A percentile compares a stretch with the other conserved stretches of the same genome.
Conservation (phyloP, 1,140 invertebrate genomes). For the Mercenaria mercenaria region DNA sequence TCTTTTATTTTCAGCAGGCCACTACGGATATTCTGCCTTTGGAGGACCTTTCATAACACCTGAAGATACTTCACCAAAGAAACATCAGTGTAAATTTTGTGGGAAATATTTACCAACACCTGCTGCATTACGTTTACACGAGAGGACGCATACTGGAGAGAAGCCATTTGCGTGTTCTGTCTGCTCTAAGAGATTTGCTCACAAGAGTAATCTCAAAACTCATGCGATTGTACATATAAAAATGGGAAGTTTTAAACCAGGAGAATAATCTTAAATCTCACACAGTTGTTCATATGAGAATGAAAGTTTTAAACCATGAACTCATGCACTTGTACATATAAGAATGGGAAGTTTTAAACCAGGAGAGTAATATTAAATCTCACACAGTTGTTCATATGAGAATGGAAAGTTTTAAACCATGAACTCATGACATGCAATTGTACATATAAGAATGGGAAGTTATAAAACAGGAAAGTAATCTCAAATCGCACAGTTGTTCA, state of each 20-base stretch:
- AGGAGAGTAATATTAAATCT: neutral
- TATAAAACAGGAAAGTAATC: too few species aligned
- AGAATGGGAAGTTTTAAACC: neutral
- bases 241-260: neutral
- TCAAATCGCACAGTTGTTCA: too few species aligned
- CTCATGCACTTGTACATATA: neutral
- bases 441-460: too few species aligned
- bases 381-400: neutral
- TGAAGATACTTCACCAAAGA: neutral
- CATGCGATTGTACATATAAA: neutral
- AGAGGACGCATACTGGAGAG: conserved; percentile 49
- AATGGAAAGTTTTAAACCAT: neutral
- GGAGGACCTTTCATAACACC: neutral
- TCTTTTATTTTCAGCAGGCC: neutral
- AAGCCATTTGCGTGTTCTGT: conserved; percentile 13
- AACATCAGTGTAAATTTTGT: conserved; percentile 39
- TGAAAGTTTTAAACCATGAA: neutral
- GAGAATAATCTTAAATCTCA: conserved; percentile 8
- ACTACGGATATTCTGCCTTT: neutral
- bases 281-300: neutral
- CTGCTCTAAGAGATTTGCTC: conserved; percentile 3
- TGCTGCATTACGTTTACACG: neutral
- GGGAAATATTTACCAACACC: neutral
- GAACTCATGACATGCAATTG: too few species aligned
- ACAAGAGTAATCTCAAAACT: conserved; percentile 11